Evolutionary conservation across 2,888 invertebrate species (phyloP), one percentile per base, ranked within the genome.

Genomic region (Dusona sp.): DNA sequence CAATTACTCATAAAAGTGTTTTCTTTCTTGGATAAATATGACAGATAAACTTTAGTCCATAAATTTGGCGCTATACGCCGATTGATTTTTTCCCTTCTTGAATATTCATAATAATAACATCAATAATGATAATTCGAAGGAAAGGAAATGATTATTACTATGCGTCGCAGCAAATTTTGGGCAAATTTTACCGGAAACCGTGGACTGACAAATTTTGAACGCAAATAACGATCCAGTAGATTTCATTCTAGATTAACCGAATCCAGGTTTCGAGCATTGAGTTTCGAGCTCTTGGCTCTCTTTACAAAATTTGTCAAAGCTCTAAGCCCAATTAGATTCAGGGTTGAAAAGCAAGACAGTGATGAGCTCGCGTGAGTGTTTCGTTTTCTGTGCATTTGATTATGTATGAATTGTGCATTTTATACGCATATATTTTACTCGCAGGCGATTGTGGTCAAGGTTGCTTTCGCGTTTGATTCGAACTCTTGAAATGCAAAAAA

Each of bases 221-320:
- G 86, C 42, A 54, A 45, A 61, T 73, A 84, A 38, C 83, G 86
- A 85, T 85, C 87, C 89, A 87, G 87, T 90, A 90, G 89, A 90
- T 91, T 90, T 91, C 85, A 91, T 75, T 79, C 89, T 87, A 88
- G 89, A 91, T 90, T 86, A 84, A 70, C 80, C 75, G 88, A 87
- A 81, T 88, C 86, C 87, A 78, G 68, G 51, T 45, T 36, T 57
- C 57, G 42, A 29, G 70, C 54, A 65, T 81, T 67, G 67, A 61
- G 54, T 19, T 74, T 45, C n/a, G 22, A 36, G 65, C 64, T 84
- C 78, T 86, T 84, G 86, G 86, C 84, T 81, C 81, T 33, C 13
- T 70, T 33, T 7, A 25, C 70, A 64, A 45, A 78, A 84, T 86
- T 86, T 81, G 79, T 86, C 86, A 79, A 75, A 74, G 51, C 45